Conservation (phyloP, 2,797 vertebrate genomes). For the Gymnocypris eckloni region DNA sequence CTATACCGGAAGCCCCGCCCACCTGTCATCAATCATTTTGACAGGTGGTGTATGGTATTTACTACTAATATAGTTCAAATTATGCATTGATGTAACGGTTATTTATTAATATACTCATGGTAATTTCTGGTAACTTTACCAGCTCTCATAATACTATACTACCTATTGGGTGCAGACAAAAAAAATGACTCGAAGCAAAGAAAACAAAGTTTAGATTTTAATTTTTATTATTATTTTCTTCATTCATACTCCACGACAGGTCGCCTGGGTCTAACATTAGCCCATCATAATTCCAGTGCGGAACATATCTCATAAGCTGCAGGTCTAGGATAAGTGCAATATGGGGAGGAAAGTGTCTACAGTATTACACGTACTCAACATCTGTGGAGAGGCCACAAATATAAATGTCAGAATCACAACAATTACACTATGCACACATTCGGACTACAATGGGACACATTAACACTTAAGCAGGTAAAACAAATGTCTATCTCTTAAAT, state of each 20-base stretch:
- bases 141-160: background rate
- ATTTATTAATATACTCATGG: background rate
- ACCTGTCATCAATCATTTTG: too few species aligned
- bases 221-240: slow-evolving; percentile 19
- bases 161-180: background rate
- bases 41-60: too few species aligned
- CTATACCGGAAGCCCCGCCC: too few species aligned
- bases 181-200: slow-evolving; percentile 1
- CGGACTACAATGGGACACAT: slow-evolving; percentile 55
- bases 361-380: slow-evolving; percentile 51
- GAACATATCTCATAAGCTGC: slow-evolving; percentile 58
- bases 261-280: slow-evolving; percentile 24
- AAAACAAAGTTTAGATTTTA: background rate
- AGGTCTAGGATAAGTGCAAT: slow-evolving; percentile 54
- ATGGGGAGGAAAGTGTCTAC: slow-evolving; percentile 53
- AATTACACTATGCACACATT: slow-evolving; percentile 11
- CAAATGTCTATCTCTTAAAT: slow-evolving; percentile 53
- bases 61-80: background rate
- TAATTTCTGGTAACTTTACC: background rate
- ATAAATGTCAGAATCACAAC: slow-evolving; percentile 56
- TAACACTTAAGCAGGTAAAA: slow-evolving; percentile 47
- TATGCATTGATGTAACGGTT: background rate
- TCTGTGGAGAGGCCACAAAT: slow-evolving; percentile 35
- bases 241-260: slow-evolving; percentile 47
- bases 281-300: slow-evolving; percentile 6